Conservation (phyloP, 2,888 invertebrate species). For the Unio delphinus region DNA sequence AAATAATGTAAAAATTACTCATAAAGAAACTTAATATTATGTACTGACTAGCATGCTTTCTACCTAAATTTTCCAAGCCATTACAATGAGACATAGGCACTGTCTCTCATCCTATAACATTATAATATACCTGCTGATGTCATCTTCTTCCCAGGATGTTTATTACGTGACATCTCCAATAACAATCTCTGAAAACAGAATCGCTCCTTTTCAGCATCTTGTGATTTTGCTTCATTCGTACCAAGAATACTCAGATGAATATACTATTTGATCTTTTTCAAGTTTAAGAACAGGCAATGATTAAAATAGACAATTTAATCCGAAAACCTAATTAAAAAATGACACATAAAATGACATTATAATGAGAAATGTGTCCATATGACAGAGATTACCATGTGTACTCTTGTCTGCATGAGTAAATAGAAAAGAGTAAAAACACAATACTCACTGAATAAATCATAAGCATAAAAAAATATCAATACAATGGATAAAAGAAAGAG, state of each 20-base stretch:
- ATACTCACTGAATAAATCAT: too few species aligned
- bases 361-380: too few species aligned
- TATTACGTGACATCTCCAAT: constrained; percentile 66
- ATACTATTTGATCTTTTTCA: background rate
- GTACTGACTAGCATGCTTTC: background rate
- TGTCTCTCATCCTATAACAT: background rate
- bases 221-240: background rate
- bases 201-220: background rate
- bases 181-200: constrained; percentile 62
- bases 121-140: constrained; percentile 24
- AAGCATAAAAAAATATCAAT: too few species aligned
- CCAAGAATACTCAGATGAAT: background rate
- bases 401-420: too few species aligned
- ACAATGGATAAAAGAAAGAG: too few species aligned
- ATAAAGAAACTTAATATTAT: background rate
- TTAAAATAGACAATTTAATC: background rate
- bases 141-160: constrained; percentile 45
- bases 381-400: too few species aligned
- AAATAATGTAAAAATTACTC: background rate
- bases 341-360: background rate
- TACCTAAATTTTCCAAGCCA: too few species aligned
- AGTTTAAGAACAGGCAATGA: too few species aligned
- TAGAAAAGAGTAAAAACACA: too few species aligned
- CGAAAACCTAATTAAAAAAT: background rate
- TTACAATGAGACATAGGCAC: too few species aligned